Evolutionary conservation across 2,797 vertebrate genomes (phyloP).

Genomic region (Coilia nasus): DNA sequence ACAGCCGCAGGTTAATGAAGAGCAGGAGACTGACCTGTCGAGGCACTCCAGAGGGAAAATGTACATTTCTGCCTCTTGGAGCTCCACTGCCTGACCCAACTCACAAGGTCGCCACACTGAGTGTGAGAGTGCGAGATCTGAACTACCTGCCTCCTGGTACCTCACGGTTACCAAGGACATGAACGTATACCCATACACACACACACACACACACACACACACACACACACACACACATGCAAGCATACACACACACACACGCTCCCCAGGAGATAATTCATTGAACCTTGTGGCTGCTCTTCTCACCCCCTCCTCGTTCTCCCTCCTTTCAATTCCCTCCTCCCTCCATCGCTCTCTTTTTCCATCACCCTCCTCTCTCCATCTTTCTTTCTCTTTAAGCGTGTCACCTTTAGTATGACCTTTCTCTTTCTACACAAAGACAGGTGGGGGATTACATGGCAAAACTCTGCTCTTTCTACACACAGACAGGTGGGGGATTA

Average conservation of each 20-base stretch:
- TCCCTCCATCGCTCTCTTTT: no score
- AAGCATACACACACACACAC: no score
- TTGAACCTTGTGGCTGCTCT: not conserved
- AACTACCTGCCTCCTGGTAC: no score
- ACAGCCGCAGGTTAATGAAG: no score
- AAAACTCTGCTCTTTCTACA: no score
- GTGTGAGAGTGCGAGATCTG: no score
- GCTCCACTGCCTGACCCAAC: not conserved
- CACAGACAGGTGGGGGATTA: no score
- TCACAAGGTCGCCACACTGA: not conserved
- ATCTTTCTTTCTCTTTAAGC: not conserved
- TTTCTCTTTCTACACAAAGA: not conserved
- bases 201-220: not conserved
- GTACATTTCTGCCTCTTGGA: not conserved
- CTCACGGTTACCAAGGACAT: not conserved
- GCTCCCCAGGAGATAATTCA: no score
- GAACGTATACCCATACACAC: conserved; percentile 30
- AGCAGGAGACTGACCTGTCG: not conserved
- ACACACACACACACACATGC: no score
- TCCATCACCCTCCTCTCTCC: not conserved
- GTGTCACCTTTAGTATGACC: not conserved
- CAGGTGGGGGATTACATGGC: not conserved
- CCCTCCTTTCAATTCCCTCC: not conserved
- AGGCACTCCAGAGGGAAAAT: not conserved
- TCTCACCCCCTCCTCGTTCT: not conserved